Conservation (phyloP, 2,888 invertebrate species). For the Pinctada fucata region DNA sequence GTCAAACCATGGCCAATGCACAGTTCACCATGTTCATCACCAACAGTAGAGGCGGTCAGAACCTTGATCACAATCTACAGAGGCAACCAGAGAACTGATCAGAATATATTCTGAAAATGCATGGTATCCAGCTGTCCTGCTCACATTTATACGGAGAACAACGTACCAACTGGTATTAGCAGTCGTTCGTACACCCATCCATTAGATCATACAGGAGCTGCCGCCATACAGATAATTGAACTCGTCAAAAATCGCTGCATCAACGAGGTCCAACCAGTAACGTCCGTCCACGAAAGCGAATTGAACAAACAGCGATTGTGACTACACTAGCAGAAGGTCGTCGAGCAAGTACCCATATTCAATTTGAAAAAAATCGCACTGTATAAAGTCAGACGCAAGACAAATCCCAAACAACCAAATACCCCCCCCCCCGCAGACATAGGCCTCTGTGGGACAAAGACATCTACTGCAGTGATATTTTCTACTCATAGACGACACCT, state of each 20-base stretch:
- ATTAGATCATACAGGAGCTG: background rate
- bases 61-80: conserved; percentile 1
- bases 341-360: background rate
- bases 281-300: conserved; percentile 14
- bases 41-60: background rate
- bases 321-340: background rate
- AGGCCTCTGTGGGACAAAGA: too few relatives aligned
- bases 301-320: conserved; percentile 13
- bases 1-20: background rate
- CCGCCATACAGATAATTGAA: background rate
- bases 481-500: too few relatives aligned
- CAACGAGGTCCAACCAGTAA: background rate
- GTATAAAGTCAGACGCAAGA: background rate
- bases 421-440: too few relatives aligned
- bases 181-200: background rate
- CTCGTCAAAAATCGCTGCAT: too few relatives aligned
- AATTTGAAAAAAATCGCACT: background rate
- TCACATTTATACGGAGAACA: conserved; percentile 2
- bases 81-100: background rate
- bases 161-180: conserved; percentile 8
- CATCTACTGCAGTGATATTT: too few relatives aligned
- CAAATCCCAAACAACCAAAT: too few relatives aligned
- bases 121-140: too few relatives aligned
- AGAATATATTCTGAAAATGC: background rate
- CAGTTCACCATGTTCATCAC: background rate